phyloP scores from a whole-genome alignment of 2,797 vertebrate genomes.

The Craterocephalus amniculus region DNA sequence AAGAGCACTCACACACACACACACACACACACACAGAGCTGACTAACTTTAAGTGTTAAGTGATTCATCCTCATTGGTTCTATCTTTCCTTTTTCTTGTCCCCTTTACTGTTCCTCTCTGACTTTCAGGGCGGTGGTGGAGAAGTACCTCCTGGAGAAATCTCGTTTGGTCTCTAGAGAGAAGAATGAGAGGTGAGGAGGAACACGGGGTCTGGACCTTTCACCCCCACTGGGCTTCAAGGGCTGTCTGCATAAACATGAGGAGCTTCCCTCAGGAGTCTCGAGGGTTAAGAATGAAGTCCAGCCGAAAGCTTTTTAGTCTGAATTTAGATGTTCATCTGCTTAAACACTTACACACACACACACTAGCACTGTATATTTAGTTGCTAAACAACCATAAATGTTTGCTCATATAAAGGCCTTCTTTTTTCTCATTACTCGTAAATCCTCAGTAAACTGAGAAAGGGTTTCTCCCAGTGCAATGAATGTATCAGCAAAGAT shows the following conservation, averaged over 20 bases:
- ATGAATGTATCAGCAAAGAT: slow-evolving; percentile 4
- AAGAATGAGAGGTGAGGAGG: slow-evolving; percentile 94
- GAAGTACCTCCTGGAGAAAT: slow-evolving; percentile 98
- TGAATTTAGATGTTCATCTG: slow-evolving; percentile 17
- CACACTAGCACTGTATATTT: background rate
- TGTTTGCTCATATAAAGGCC: slow-evolving; percentile 1
- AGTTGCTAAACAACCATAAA: background rate
- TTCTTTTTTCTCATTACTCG: background rate
- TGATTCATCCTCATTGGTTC: slow-evolving; percentile 60
- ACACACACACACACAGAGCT: slow-evolving; percentile 19
- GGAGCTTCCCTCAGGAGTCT: slow-evolving; percentile 17
- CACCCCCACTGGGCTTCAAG: slow-evolving; percentile 36
- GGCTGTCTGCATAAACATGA: slow-evolving; percentile 47
- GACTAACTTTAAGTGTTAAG: slow-evolving; percentile 55
- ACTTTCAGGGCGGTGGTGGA: slow-evolving; percentile 92
- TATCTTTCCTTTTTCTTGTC: slow-evolving; percentile 26
- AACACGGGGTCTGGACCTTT: slow-evolving; percentile 30
- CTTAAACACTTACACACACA: slow-evolving; percentile 5
- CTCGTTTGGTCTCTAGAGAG: slow-evolving; percentile 95
- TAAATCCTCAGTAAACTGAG: background rate
- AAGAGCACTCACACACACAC: slow-evolving; percentile 11
- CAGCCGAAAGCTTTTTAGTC: slow-evolving; percentile 10
- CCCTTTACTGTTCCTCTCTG: slow-evolving; percentile 3
- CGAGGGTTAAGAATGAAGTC: slow-evolving; percentile 48
- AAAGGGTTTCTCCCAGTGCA: background rate